phyloP scores from a whole-genome alignment of 2,113 vertebrate species.

The Acanthochromis polyacanthus region DNA sequence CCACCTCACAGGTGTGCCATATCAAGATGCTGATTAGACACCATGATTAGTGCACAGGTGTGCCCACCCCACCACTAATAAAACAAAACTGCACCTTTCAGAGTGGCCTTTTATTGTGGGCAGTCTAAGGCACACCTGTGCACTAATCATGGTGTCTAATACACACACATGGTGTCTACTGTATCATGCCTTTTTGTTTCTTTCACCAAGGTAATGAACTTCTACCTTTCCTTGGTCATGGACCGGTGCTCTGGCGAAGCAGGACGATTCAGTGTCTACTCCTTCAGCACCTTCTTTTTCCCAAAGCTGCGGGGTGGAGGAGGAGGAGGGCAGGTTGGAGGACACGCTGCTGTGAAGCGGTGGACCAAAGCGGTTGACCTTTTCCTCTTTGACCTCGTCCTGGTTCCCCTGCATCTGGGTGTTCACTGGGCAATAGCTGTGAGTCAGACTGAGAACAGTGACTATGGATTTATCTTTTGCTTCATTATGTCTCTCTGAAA shows the following conservation, averaged over 20 bases:
- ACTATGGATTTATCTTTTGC: not conserved
- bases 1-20: too few relatives aligned
- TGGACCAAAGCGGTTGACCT: conserved; percentile 94
- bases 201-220: conserved; percentile 90
- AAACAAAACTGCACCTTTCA: too few relatives aligned
- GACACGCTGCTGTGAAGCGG: conserved; percentile 88
- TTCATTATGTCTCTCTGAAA: not conserved
- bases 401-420: conserved; percentile 91
- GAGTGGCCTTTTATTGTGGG: too few relatives aligned
- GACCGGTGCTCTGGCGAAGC: conserved; percentile 84
- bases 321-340: conserved; percentile 59
- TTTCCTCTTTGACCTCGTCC: conserved; percentile 89
- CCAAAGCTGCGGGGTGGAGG: conserved; percentile 85
- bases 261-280: conserved; percentile 84
- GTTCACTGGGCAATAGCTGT: conserved; percentile 93
- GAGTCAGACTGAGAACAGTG: conserved; percentile 69
- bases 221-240: conserved; percentile 93
- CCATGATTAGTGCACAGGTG: too few relatives aligned
- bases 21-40: too few relatives aligned
- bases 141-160: too few relatives aligned
- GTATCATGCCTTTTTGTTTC: not conserved
- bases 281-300: conserved; percentile 95
- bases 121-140: too few relatives aligned
- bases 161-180: too few relatives aligned
- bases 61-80: too few relatives aligned